Evolutionary conservation across 2,113 vertebrate species (phyloP).

Genomic region (Malurus melanocephalus): DNA sequence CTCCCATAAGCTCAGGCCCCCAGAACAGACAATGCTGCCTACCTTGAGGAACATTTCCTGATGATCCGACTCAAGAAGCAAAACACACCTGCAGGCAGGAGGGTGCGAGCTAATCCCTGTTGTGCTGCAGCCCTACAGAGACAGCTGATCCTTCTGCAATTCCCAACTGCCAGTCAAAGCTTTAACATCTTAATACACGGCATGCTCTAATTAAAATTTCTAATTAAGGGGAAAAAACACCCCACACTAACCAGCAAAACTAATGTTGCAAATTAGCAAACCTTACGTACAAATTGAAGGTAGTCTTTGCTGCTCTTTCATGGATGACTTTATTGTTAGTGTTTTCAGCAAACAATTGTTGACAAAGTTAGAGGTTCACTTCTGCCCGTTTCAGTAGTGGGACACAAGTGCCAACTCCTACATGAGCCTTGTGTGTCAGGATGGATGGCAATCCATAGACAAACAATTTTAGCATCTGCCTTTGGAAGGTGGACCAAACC

Average conservation of each 20-base stretch:
- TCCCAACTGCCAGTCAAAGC: constrained; percentile 54
- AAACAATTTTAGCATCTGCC: background rate
- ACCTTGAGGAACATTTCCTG: background rate
- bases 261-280: constrained; percentile 50
- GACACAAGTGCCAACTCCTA: background rate
- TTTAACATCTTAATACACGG: constrained; percentile 66
- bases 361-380: background rate
- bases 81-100: constrained; percentile 41
- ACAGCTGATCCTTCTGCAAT: constrained; percentile 53
- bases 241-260: constrained; percentile 43
- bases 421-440: background rate
- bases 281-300: constrained; percentile 24
- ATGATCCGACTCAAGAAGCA: background rate
- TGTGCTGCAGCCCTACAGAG: constrained; percentile 51
- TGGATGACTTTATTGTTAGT: background rate
- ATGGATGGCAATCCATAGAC: background rate
- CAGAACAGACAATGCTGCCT: background rate
- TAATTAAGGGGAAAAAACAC: constrained; percentile 28
- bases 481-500: background rate
- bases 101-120: constrained; percentile 52
- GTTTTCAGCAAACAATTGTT: constrained; percentile 13
- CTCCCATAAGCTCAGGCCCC: background rate
- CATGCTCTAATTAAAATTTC: constrained; percentile 67
- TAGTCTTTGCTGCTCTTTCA: constrained; percentile 16
- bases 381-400: background rate